Base-by-base conservation (phyloP, 2,113 vertebrate genomes). In the Ovis aries region DNA sequence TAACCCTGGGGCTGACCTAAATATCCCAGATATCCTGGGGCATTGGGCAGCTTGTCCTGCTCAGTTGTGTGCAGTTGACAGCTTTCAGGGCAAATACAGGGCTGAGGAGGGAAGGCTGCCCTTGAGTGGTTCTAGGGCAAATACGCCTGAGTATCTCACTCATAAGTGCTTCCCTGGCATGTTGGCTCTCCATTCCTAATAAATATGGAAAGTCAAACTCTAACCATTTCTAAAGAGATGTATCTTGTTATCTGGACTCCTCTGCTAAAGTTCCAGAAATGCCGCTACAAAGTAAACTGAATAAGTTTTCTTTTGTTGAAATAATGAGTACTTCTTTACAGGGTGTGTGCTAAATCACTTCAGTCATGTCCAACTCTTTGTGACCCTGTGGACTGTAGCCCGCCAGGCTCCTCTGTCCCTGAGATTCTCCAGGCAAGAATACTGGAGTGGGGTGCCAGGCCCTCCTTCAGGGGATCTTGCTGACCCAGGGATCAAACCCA, bases 271-370 rank as follows among this genome's bases (percentile, higher is more conserved):
- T 40, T 81, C 40, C n/a, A 5, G 52, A 52, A 36, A 74, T 33
- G 48, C 23, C 23, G 7, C 53, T 86, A n/a, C 17, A 29, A 36
- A 87, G 60, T 55, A n/a, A 82, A n/a, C 25, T 3, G 17, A 80
- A 5, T 43, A 33, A 40, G 33, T 59, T 95, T 64, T 9, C 4
- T 82, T 80, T 27, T 60, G 40, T 43, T 80, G 23, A 88, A 88
- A 85, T 94, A 45, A 36, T 84, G 7, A 67, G 50, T 88, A n/a
- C 71, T 86, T 82, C 21, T 62, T 59, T 50, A 43, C 71, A 43
- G 5, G 21, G 36, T 74, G 11, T 74, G 6, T 43, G 71, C 71
- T 74, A 43, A 25, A 23, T 74, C 21, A 25, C 36, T 25, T 74
- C 11, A 74, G 71, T 43, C 3, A 3, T 74, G 36, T 74, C 21